Percentiles rank a stretch among this genome's conserved stretches.
These are phyloP conservation scores for Exephanes ischioxanthus DNA, from an alignment of 2,888 invertebrate species.

Conservation along the genomic window DNA sequence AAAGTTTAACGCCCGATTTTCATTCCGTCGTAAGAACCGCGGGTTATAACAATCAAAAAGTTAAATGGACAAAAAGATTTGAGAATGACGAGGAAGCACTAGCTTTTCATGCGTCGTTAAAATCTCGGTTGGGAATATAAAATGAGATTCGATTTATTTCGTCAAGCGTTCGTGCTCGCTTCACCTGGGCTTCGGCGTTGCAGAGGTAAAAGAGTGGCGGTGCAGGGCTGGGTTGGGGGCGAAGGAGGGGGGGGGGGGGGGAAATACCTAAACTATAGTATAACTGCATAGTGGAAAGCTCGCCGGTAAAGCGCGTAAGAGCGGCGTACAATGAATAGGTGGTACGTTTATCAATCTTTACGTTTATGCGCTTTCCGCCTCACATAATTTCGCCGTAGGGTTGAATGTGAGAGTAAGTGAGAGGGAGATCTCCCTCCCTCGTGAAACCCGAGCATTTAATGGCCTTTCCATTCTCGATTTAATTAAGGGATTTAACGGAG, in stretches of 20 bases:
- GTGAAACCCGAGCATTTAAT: conserved; percentile 65
- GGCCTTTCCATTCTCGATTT: conserved; percentile 66
- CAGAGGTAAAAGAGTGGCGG: too few relatives aligned
- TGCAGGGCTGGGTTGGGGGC: too few relatives aligned
- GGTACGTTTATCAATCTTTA: conserved; percentile 63
- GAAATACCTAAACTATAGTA: conserved; percentile 8
- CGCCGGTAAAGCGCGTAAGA: conserved; percentile 9
- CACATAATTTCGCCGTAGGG: conserved; percentile 51
- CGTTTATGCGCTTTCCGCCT: conserved; percentile 61
- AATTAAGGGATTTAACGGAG: conserved; percentile 70
- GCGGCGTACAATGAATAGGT: conserved; percentile 45
- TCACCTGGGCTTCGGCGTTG: not conserved
- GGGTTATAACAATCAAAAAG: not conserved
- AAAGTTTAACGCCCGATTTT: conserved; percentile 30
- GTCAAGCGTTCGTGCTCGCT: conserved; percentile 16
- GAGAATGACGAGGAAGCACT: not conserved
- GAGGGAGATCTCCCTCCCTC: conserved; percentile 37
- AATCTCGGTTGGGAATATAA: conserved; percentile 37
- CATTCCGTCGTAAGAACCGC: conserved; percentile 17
- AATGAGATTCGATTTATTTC: conserved; percentile 43
- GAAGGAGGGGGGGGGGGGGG: not conserved
- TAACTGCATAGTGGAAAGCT: conserved; percentile 46
- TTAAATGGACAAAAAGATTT: conserved; percentile 1
- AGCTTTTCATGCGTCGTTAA: conserved; percentile 41
- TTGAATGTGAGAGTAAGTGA: conserved; percentile 31